phyloP scores from a whole-genome alignment of 2,113 vertebrate species.

The Phaethornis superciliosus region DNA sequence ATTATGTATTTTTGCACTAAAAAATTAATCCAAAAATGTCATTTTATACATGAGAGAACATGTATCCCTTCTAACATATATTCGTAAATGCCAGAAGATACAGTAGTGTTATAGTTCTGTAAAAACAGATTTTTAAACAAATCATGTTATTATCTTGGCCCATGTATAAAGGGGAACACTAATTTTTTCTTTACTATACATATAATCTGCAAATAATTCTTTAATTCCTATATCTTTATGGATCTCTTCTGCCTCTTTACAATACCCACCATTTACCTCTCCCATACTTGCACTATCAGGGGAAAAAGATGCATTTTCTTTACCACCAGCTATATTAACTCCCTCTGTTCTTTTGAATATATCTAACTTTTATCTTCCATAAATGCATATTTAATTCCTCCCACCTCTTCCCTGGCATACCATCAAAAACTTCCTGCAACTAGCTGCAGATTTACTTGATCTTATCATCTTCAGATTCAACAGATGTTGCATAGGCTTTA shows the following conservation, averaged over 20 bases:
- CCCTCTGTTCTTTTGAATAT: background rate
- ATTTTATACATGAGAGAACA: background rate
- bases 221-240: background rate
- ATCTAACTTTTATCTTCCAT: conserved; percentile 8
- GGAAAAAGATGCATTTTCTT: conserved; percentile 38
- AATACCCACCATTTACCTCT: conserved; percentile 12
- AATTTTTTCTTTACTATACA: background rate
- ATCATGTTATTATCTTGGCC: background rate
- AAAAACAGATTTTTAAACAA: background rate
- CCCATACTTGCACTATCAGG: background rate
- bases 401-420: conserved; percentile 3
- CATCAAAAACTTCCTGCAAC: conserved; percentile 46
- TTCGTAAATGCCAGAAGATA: background rate
- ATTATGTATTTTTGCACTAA: background rate
- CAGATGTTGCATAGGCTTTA: conserved; percentile 3
- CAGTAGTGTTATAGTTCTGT: background rate
- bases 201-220: background rate
- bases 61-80: background rate
- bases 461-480: conserved; percentile 35
- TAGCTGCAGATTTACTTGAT: conserved; percentile 31
- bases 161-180: background rate
- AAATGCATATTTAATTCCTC: conserved; percentile 50
- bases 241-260: conserved; percentile 4
- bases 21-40: background rate
- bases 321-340: conserved; percentile 26